These are phyloP conservation scores for Colletes gigas DNA, from an alignment of 1,140 invertebrate species.

Conservation along the genomic window DNA sequence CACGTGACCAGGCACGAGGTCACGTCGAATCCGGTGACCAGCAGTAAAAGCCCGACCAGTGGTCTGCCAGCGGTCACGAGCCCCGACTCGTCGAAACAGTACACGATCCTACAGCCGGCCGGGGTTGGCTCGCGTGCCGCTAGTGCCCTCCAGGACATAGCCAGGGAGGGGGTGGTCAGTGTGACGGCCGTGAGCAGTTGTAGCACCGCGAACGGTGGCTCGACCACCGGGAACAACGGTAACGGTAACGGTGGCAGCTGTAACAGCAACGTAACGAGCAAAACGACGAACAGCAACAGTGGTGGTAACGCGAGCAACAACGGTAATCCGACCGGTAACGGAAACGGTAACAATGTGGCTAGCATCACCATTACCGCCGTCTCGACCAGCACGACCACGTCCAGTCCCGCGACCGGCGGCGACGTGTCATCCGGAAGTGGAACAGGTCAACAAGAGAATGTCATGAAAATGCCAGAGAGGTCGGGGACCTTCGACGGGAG, in stretches of 20 bases:
- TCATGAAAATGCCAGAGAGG: conserved; percentile 78
- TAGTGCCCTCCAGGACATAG: conserved; percentile 88
- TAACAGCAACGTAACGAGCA: conserved; percentile 44
- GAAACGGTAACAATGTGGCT: conserved; percentile 66
- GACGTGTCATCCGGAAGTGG: conserved; percentile 75
- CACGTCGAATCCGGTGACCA: conserved; percentile 48
- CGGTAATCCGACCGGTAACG: conserved; percentile 41
- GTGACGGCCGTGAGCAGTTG: conserved; percentile 84
- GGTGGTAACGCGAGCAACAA: conserved; percentile 44
- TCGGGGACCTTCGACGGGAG: conserved; percentile 72
- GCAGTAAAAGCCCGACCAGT: conserved; percentile 55
- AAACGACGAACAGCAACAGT: conserved; percentile 41
- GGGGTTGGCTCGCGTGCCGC: conserved; percentile 88
- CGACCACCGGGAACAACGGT: conserved; percentile 49
- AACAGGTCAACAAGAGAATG: conserved; percentile 74
- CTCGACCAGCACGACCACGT: conserved; percentile 73
- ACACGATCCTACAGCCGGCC: conserved; percentile 91
- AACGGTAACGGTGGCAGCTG: conserved; percentile 60
- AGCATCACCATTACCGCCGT: conserved; percentile 70
- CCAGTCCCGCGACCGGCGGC: conserved; percentile 70
- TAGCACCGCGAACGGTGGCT: conserved; percentile 61
- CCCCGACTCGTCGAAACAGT: conserved; percentile 86
- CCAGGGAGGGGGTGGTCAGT: conserved; percentile 85
- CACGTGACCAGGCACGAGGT: conserved; percentile 62
- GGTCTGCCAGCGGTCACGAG: conserved; percentile 77